phyloP scores from a whole-genome alignment of 2,888 invertebrate species.

The Drosophila kuntzei region DNA sequence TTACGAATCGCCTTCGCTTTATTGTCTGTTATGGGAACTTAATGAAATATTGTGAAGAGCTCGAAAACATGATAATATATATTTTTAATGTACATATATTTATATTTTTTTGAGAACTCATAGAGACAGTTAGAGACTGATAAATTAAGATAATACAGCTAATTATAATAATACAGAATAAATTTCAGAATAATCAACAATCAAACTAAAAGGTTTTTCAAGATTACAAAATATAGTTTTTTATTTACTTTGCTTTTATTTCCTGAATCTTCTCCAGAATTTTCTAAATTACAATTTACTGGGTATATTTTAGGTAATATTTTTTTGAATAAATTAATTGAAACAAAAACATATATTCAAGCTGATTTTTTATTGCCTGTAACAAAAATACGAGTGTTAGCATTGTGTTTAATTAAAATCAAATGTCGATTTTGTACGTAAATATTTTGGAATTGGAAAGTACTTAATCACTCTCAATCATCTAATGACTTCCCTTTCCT shows the following conservation, averaged over 20 bases:
- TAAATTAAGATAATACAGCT: no score
- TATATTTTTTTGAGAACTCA: background rate
- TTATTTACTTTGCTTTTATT: no score
- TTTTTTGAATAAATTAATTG: background rate
- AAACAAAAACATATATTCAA: background rate
- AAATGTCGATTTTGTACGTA: background rate
- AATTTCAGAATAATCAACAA: background rate
- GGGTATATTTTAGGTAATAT: background rate
- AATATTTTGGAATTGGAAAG: constrained; percentile 4
- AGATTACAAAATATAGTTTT: no score
- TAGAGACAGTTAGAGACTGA: no score
- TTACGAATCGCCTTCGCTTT: background rate
- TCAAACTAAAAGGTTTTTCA: no score
- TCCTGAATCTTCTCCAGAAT: no score
- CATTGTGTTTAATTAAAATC: constrained; percentile 23
- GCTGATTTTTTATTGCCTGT: background rate
- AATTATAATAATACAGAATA: no score
- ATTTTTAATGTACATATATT: background rate
- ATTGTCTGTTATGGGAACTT: background rate
- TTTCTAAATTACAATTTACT: background rate
- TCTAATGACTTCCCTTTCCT: constrained; percentile 47
- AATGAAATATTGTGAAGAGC: background rate
- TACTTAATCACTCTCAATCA: constrained; percentile 29
- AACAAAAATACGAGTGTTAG: background rate
- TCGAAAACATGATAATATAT: background rate